phyloP scores from a whole-genome alignment of 2,888 invertebrate genomes.

The Lithophane semibrunnea region DNA sequence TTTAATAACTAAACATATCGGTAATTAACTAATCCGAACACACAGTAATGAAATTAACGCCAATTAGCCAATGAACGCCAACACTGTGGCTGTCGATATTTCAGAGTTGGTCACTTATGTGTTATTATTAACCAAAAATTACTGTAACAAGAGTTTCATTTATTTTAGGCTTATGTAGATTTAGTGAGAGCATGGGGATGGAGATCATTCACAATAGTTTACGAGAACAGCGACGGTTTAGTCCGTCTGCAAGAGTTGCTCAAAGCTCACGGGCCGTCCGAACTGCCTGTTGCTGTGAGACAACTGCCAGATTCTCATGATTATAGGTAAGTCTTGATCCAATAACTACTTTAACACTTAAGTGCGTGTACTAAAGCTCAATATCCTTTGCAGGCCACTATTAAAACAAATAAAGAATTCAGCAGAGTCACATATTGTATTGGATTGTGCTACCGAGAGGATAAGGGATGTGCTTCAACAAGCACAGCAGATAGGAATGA shows the following conservation, averaged over 20 bases:
- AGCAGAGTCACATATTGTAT: slow-evolving; percentile 96
- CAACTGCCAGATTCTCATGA: slow-evolving; percentile 96
- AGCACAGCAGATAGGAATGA: slow-evolving; percentile 99
- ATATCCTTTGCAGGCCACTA: slow-evolving; percentile 92
- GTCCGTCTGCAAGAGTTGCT: slow-evolving; percentile 96
- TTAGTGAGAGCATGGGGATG: slow-evolving; percentile 97
- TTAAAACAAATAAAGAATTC: slow-evolving; percentile 98
- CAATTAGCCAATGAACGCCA: slow-evolving; percentile 9
- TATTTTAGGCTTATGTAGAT: slow-evolving; percentile 96
- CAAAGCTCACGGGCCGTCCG: slow-evolving; percentile 96
- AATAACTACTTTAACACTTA: slow-evolving; percentile 12
- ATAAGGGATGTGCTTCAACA: slow-evolving; percentile 97
- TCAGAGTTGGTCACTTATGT: background rate
- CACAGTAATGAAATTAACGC: slow-evolving; percentile 21
- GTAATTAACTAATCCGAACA: slow-evolving; percentile 8
- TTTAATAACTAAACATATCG: slow-evolving; percentile 28
- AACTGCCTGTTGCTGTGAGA: slow-evolving; percentile 95
- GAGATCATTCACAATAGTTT: slow-evolving; percentile 99
- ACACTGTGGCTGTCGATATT: background rate
- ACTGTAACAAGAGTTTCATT: slow-evolving; percentile 12
- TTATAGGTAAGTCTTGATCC: slow-evolving; percentile 92
- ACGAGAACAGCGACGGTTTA: slow-evolving; percentile 98
- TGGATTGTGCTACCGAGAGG: slow-evolving; percentile 96
- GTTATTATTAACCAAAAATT: background rate
- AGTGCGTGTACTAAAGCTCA: slow-evolving; percentile 34